Conservation (phyloP, 2,113 vertebrate genomes). For the Gambusia affinis region DNA sequence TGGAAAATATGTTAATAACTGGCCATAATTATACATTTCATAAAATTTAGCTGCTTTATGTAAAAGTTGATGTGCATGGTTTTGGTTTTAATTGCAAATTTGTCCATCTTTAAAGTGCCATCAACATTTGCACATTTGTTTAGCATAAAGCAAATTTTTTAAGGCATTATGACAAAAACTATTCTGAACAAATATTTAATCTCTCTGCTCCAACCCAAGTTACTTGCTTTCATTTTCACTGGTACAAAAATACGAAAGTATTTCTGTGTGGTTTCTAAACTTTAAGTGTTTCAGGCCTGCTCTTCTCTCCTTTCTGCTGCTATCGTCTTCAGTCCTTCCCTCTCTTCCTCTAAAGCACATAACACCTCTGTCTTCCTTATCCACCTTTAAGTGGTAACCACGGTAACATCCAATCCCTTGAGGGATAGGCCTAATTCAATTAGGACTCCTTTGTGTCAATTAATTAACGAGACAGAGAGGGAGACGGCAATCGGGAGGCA, state of each 20-base stretch:
- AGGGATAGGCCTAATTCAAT: slow-evolving; percentile 86
- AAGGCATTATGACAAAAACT: no score
- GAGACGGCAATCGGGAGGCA: slow-evolving; percentile 47
- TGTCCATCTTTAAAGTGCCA: no score
- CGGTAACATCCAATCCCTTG: slow-evolving; percentile 79
- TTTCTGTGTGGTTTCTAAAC: not conserved
- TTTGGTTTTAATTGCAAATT: not conserved
- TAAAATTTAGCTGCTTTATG: not conserved
- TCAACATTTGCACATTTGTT: no score
- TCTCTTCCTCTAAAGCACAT: slow-evolving; percentile 59
- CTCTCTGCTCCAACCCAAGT: no score
- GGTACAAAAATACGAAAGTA: not conserved
- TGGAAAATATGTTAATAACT: no score
- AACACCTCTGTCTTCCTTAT: slow-evolving; percentile 74
- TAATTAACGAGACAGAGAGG: slow-evolving; percentile 80
- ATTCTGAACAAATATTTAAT: no score
- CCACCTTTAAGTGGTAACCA: slow-evolving; percentile 83
- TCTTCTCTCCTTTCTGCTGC: slow-evolving; percentile 20
- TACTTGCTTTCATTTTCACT: not conserved
- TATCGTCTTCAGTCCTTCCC: slow-evolving; percentile 28
- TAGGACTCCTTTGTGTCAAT: slow-evolving; percentile 86
- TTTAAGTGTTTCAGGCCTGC: not conserved
- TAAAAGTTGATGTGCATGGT: not conserved
- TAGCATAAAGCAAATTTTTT: no score
- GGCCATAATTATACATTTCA: not conserved